phyloP scores from a whole-genome alignment of 1,140 invertebrate species.

The Drosophila subobscura region DNA sequence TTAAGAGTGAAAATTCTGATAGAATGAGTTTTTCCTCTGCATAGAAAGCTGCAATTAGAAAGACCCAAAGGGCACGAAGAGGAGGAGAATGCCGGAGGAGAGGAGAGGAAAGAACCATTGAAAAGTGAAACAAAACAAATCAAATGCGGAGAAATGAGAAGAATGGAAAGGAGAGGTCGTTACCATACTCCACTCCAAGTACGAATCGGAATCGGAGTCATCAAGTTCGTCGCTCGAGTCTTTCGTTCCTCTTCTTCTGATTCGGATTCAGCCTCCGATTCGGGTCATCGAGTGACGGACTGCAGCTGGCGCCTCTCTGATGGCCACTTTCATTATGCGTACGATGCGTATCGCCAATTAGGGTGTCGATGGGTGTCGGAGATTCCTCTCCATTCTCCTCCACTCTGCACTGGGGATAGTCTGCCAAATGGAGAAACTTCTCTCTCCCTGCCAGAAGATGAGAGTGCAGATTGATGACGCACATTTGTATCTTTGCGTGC shows the following conservation, averaged over 20 bases:
- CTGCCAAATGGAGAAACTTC: conserved; percentile 32
- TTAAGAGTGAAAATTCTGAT: conserved; percentile 78
- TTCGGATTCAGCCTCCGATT: conserved; percentile 20
- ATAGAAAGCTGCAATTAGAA: conserved; percentile 71
- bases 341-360: conserved; percentile 68
- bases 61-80: conserved; percentile 9
- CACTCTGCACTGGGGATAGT: conserved; percentile 8
- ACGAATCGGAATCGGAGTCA: conserved; percentile 7
- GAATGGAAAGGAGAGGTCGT: conserved; percentile 44
- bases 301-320: conserved; percentile 26
- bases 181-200: conserved; percentile 32
- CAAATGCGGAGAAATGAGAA: conserved; percentile 51
- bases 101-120: conserved; percentile 7
- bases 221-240: conserved; percentile 56
- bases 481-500: conserved; percentile 37
- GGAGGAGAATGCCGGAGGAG: neutral
- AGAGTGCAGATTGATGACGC: conserved; percentile 33
- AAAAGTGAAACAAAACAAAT: conserved; percentile 75
- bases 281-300: conserved; percentile 22
- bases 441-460: neutral
- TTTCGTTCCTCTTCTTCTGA: conserved; percentile 32
- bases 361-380: conserved; percentile 23
- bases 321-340: conserved; percentile 39
- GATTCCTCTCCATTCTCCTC: conserved; percentile 23
- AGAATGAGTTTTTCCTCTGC: conserved; percentile 66